Base-by-base conservation (phyloP, 2,113 vertebrate species). In the Rhabdornis inornatus region DNA sequence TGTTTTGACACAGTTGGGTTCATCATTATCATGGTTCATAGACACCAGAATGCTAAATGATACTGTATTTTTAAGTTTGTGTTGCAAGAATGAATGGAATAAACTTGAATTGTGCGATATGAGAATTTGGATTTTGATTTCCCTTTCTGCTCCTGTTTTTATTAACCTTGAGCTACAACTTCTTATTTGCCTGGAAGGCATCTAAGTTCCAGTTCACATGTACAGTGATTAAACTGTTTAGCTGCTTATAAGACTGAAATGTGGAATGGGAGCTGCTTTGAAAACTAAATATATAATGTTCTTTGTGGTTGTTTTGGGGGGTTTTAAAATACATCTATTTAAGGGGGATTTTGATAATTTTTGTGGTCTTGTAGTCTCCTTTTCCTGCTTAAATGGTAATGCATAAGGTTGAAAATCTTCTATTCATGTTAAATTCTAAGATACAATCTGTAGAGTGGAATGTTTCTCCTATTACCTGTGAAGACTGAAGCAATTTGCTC, bases 1-100 rank as follows among this genome's bases (percentile, higher is more conserved):
- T 96, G 94, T 97, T 98, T 97, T 91, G 96, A 97, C 97, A 97
- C 96, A 96, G 33, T 97, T 98, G 93, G 90, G 94, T 97, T 97
- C 96, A 95, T 97, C 95, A 89, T 97, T 95, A 96, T 83, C 94
- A 96, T 98, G 96, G 96, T 97, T 97, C 96, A 97, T 97, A 96
- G 95, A 93, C 96, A 97, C 97, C 96, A 87, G 97, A 98, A 97
- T 98, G 98, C 98, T 98, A 97, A 98, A 95, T 94, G 96, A 98
- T 98, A 97, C 96, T 94, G 97, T 98, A 97, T 98, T 98, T 97
- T 98, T 97, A 94, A 97, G 97, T 98, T 97, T 97, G 97, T 98
- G 97, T 98, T 98, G 98, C 97, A 98, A 97, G 98, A 98, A 98
- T 97, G 98, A 98, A 98, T 98, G 98, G 98, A 98, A 98, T 98